A percentile compares a stretch with the other conserved stretches of the same genome.
Conservation (phyloP, 35 echinoderm and acorn worm genomes). For the Lytechinus variegatus region DNA sequence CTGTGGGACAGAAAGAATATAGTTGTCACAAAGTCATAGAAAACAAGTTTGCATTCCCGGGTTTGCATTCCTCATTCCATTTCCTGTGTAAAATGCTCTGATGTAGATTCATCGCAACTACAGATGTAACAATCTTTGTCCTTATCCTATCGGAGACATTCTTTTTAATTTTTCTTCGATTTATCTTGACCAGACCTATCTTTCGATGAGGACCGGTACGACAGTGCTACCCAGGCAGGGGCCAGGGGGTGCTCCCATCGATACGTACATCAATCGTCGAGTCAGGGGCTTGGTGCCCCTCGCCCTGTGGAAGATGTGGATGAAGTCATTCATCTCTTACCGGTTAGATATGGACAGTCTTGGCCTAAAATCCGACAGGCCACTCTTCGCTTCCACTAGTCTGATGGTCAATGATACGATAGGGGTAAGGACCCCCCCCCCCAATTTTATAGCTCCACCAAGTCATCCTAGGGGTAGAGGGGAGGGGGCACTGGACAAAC, state of each 20-base stretch:
- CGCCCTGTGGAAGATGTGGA: background rate
- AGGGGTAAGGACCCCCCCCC: background rate
- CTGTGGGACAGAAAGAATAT: too few relatives aligned
- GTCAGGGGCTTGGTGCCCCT: background rate
- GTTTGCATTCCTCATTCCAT: too few relatives aligned
- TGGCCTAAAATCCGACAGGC: slow-evolving; percentile 21
- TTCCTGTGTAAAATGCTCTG: too few relatives aligned
- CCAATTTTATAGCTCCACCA: too few relatives aligned
- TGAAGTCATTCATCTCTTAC: background rate
- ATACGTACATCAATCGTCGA: slow-evolving; percentile 31
- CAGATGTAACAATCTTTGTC: too few relatives aligned
- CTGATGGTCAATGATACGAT: slow-evolving; percentile 38
- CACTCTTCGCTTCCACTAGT: slow-evolving; percentile 25
- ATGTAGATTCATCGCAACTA: too few relatives aligned
- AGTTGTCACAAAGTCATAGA: too few relatives aligned
- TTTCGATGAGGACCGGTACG: background rate
- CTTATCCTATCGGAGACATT: background rate
- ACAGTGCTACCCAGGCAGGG: background rate
- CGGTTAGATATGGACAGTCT: background rate
- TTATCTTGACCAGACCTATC: background rate
- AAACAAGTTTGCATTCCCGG: too few relatives aligned
- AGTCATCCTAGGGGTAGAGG: too few relatives aligned
- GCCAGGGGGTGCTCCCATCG: background rate
- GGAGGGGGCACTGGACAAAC: too few relatives aligned
- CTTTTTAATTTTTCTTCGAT: background rate